Base-by-base conservation (phyloP, 1,140 invertebrate genomes). In the Trypoxylus dichotomus region DNA sequence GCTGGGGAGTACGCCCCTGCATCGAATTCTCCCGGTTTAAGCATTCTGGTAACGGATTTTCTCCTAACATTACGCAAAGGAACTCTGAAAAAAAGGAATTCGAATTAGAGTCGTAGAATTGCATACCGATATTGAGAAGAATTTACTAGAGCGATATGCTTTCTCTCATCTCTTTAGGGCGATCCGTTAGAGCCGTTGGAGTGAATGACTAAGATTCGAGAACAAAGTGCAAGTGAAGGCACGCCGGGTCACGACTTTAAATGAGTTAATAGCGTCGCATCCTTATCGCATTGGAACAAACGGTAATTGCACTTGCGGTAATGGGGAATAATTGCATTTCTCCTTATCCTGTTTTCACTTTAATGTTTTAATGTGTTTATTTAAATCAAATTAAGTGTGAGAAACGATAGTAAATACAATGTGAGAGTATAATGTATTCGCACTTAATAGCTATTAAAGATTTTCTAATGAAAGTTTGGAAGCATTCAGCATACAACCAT, bases 1-100 rank as follows among this genome's bases (percentile, higher is more conserved):
- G 89, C 91, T 0, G 91, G 90, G 1, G 89, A 90, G 79, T 83
- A 83, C 54, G 77, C 80, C 21, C 79, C 81, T 19, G 79, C 63
- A 72, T 80, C 83, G 54, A 83, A 81, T 78, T 89, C 88, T 25
- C 88, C 89, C 8, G 82, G 80, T 77, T 81, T 84, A 54, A 83
- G 80, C 85, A 82, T 86, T 77, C 54, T 85, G 85, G 84, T 88
- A 86, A 85, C 83, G 15, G 85, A 86, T 82, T 86, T 86, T 79
- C 85, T 82, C 81, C 85, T 79, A 77, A 80, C 83, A 83, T 85
- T 85, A 76, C 83, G 84, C 75, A 83, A 63, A 76, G 80, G 83
- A 76, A 82, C 82, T 83, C 86, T 87, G 80, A 43, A 85, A 84
- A 29, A 80, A 75, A 79, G 19, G 13, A 73, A 73, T 73, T 24